A percentile compares a stretch with the other conserved stretches of the same genome.
Conservation (phyloP, 37 sponge, comb jelly and placozoan species). For the Hormiphora californensis region DNA sequence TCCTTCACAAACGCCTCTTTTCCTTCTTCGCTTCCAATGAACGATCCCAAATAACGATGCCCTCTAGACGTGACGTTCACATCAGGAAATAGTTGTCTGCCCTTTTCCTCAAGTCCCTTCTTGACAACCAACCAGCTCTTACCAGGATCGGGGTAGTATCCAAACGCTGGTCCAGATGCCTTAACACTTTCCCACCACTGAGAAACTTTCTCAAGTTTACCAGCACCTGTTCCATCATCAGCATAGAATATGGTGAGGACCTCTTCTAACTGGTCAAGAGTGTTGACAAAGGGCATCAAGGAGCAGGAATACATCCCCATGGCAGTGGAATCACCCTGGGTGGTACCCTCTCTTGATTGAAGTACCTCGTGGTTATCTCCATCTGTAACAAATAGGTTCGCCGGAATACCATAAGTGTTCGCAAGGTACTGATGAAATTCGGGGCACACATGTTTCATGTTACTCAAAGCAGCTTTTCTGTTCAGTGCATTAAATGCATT, state of each 20-base stretch:
- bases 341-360: constrained; percentile 12
- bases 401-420: too few species aligned
- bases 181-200: constrained; percentile 38
- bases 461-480: too few species aligned
- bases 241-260: constrained; percentile 1
- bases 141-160: constrained; percentile 27
- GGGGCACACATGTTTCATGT: too few species aligned
- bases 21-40: neutral
- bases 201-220: neutral
- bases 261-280: neutral
- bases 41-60: neutral
- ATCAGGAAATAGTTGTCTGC: constrained; percentile 1
- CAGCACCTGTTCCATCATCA: constrained; percentile 30
- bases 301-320: constrained; percentile 4
- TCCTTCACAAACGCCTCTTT: neutral
- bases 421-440: too few species aligned
- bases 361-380: too few species aligned
- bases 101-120: neutral
- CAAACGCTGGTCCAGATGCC: constrained; percentile 31
- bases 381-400: too few species aligned
- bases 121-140: constrained; percentile 8
- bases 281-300: neutral
- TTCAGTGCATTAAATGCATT: too few species aligned
- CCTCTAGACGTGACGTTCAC: neutral
- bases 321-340: too few species aligned